phyloP scores from a whole-genome alignment of 1,140 invertebrate genomes.

The Dreissena rostriformis region DNA sequence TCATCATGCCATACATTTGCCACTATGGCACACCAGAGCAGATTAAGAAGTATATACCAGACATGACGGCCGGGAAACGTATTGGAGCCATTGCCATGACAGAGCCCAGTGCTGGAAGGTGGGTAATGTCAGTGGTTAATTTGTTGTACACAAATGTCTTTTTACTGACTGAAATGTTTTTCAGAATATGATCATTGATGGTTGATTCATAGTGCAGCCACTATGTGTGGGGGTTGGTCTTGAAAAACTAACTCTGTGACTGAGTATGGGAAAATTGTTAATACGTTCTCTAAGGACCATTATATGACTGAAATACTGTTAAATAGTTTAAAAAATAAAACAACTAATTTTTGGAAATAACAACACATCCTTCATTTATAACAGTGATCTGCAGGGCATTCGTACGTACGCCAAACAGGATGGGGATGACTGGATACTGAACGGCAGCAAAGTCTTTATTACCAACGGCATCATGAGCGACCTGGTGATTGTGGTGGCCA shows the following conservation, averaged over 20 bases:
- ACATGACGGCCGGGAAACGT: slow-evolving; percentile 80
- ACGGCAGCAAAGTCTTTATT: slow-evolving; percentile 83
- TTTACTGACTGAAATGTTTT: too few species aligned
- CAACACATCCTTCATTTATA: background rate
- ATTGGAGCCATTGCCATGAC: slow-evolving; percentile 83
- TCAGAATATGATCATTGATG: too few species aligned
- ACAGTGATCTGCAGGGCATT: slow-evolving; percentile 82
- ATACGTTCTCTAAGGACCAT: too few species aligned
- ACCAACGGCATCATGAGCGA: slow-evolving; percentile 82
- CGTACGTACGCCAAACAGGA: slow-evolving; percentile 81
- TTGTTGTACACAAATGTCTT: too few species aligned
- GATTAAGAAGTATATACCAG: slow-evolving; percentile 81
- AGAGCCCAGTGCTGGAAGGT: slow-evolving; percentile 83
- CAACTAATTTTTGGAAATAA: background rate
- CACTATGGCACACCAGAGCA: slow-evolving; percentile 82
- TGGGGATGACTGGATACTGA: slow-evolving; percentile 82
- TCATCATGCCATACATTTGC: slow-evolving; percentile 83
- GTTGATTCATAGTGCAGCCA: too few species aligned
- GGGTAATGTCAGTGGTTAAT: background rate
- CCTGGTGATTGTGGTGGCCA: slow-evolving; percentile 82
- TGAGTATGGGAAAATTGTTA: too few species aligned
- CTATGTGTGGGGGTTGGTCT: too few species aligned
- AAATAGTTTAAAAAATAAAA: too few species aligned
- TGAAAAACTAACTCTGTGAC: too few species aligned
- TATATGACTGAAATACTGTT: too few species aligned